Percentiles rank a stretch among this genome's conserved stretches.
Evolutionary conservation across 53 echinoderm and acorn worm genomes (phyloP).

Genomic region (Holothuria leucospilota): DNA sequence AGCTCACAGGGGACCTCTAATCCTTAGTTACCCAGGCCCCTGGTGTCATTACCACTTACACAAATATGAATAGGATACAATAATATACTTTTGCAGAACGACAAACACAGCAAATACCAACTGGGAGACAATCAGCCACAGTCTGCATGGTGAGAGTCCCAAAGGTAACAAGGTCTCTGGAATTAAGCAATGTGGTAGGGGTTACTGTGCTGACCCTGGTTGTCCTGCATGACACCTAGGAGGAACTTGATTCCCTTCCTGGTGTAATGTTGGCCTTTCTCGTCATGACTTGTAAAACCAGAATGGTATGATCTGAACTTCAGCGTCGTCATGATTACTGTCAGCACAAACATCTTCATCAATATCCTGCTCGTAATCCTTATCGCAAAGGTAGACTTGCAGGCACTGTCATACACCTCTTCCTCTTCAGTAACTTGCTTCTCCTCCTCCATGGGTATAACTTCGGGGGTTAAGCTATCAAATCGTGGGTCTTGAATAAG

Average conservation of each 20-base stretch:
- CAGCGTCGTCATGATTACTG: neutral
- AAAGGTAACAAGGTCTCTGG: neutral
- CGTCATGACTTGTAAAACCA: too few relatives aligned
- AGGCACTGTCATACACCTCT: neutral
- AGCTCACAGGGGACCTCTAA: too few relatives aligned
- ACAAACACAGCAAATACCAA: too few relatives aligned
- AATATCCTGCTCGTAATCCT: too few relatives aligned
- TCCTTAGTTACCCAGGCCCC: too few relatives aligned
- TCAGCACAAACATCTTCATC: neutral
- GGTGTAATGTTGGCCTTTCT: too few relatives aligned
- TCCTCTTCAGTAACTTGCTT: neutral
- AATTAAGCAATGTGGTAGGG: neutral
- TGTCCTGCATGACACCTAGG: neutral
- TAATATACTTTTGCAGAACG: too few relatives aligned
- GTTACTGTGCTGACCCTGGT: constrained; percentile 3
- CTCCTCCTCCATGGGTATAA: neutral
- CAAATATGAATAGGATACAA: too few relatives aligned
- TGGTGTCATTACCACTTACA: too few relatives aligned
- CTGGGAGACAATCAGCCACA: too few relatives aligned
- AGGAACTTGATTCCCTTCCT: too few relatives aligned
- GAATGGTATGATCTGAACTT: neutral
- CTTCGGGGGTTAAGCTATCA: neutral
- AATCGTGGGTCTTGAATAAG: constrained; percentile 54
- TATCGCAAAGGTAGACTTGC: neutral
- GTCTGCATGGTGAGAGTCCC: too few relatives aligned